Percentiles rank a stretch among this genome's conserved stretches.
Conservation (phyloP, 2,888 invertebrate species). For the Eucriotettix oculatus region DNA sequence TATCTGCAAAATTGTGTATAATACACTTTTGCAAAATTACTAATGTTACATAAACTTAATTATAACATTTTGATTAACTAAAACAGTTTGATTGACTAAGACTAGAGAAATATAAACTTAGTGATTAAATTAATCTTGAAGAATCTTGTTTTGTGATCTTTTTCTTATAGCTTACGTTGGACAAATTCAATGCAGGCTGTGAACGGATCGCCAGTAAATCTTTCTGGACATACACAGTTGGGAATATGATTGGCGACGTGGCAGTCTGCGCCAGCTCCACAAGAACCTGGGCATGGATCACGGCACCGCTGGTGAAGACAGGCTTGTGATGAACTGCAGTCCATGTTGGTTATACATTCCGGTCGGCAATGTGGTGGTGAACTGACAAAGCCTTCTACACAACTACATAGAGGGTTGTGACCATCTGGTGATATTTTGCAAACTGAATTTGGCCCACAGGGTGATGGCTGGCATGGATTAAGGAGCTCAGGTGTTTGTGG, state of each 20-base stretch:
- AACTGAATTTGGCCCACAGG: conserved; percentile 53
- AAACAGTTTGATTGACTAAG: too few relatives aligned
- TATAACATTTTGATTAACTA: too few relatives aligned
- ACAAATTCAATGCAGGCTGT: conserved; percentile 7
- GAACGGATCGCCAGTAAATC: conserved; percentile 23
- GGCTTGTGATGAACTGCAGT: conserved; percentile 18
- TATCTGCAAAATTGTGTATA: too few relatives aligned
- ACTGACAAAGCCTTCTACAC: conserved; percentile 25
- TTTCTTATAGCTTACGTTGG: not conserved
- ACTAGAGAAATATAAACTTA: too few relatives aligned
- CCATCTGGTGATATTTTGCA: conserved; percentile 28
- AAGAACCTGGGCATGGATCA: conserved; percentile 24
- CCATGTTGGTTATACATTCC: conserved; percentile 32
- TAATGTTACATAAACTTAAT: too few relatives aligned
- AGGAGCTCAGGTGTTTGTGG: conserved; percentile 18
- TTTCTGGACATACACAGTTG: conserved; percentile 27
- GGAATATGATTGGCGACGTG: conserved; percentile 23
- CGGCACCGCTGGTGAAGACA: conserved; percentile 21
- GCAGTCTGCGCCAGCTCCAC: conserved; percentile 23
- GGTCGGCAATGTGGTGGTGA: conserved; percentile 44
- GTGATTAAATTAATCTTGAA: too few relatives aligned
- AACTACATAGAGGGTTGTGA: conserved; percentile 21
- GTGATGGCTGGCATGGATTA: conserved; percentile 42
- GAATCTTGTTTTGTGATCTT: too few relatives aligned
- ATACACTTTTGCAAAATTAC: too few relatives aligned